Base-by-base conservation (phyloP, 2,113 vertebrate species). In the Hypomesus transpacificus region DNA sequence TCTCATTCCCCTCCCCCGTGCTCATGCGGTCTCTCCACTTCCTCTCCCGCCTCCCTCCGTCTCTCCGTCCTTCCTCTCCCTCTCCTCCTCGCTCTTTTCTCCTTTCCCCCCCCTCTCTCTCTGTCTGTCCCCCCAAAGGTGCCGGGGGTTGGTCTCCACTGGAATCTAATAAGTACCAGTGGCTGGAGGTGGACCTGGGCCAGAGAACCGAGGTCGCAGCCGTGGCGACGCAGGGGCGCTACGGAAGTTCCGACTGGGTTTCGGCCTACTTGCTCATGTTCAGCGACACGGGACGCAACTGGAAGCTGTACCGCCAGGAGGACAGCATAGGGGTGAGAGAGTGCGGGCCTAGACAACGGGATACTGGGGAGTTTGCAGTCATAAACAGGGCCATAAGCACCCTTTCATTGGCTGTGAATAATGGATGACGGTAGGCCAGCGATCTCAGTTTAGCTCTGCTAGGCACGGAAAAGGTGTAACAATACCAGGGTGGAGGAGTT, bases 81-180 rank as follows among this genome's bases (percentile, higher is more conserved):
- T 4, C n/a, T 22, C 13, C 58, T 26, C 22, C 24, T 18, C 14
- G 14, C 22, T 53, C 56, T 18, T 14, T 61, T 7, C 21, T 16
- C 24, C 34, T 31, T 58, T 22, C 61, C 75, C 31, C 57, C 69
- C 62, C 20, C 7, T 4, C 21, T 67, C 2, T 66, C 50, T 71
- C 28, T 80, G 3, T 75, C 20, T 65, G 18, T 71, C 26, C 60
- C 21, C 80, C 81, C 73, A 84, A 88, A 97, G 96, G 96, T 84
- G 96, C 96, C 69, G 96, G 96, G 75, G 96, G 96, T 34, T 98
- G 96, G 96, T 94, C 95, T 82, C 95, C 96, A n/a, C 85, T 94
- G 14, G 70, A 92, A 67, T 96, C 94, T 13, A 94, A 96, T 80
- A 91, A 91, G 75, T 93, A 96, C 80, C 96, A 97, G 62, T 98